Evolutionary conservation across 1,140 invertebrate species (phyloP).

Genomic region (Pogonus chalceus): DNA sequence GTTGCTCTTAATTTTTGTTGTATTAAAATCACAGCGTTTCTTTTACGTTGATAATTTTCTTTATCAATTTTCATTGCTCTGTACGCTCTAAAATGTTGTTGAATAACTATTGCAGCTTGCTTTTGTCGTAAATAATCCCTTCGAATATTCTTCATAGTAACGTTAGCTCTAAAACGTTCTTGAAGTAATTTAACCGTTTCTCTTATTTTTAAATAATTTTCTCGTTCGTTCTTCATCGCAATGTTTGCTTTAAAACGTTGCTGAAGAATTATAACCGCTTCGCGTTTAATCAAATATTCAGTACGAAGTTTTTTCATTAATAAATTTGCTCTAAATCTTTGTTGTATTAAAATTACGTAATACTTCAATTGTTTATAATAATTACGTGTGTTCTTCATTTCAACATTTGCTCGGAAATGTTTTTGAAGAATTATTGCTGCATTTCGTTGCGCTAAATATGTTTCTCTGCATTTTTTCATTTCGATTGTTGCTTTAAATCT

Average conservation of each 20-base stretch:
- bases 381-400: slow-evolving; percentile 16
- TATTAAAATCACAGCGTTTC: slow-evolving; percentile 26
- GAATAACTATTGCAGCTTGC: slow-evolving; percentile 28
- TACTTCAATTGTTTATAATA: slow-evolving; percentile 30
- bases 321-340: slow-evolving; percentile 23
- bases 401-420: slow-evolving; percentile 25
- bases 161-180: slow-evolving; percentile 23
- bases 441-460: slow-evolving; percentile 21
- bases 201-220: slow-evolving; percentile 29
- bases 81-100: slow-evolving; percentile 30
- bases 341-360: slow-evolving; percentile 27
- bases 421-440: slow-evolving; percentile 32
- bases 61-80: slow-evolving; percentile 22
- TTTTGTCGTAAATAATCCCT: slow-evolving; percentile 26
- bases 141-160: slow-evolving; percentile 14
- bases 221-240: slow-evolving; percentile 27
- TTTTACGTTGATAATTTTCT: slow-evolving; percentile 28
- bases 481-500: slow-evolving; percentile 14
- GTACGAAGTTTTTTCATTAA: slow-evolving; percentile 23
- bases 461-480: slow-evolving; percentile 19
- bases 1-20: slow-evolving; percentile 25
- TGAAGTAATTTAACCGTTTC: slow-evolving; percentile 26
- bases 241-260: slow-evolving; percentile 35
- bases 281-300: slow-evolving; percentile 21
- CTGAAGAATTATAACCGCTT: slow-evolving; percentile 36